These are phyloP conservation scores for Clarias pachynema DNA, from an alignment of 2,797 vertebrate genomes.

Conservation along the genomic window DNA sequence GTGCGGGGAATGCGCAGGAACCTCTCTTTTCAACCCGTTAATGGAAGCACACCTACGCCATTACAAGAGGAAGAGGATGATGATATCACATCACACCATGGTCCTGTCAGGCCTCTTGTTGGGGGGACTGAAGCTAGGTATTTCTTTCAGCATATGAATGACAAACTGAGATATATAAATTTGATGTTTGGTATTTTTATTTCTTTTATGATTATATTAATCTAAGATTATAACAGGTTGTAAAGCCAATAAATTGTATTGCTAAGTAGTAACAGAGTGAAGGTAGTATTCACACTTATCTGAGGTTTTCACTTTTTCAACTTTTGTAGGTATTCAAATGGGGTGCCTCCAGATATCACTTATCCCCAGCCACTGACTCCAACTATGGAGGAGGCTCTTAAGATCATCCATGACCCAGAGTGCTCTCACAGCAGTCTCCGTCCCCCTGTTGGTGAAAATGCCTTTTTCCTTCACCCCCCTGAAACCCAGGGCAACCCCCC, in stretches of 20 bases:
- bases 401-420: slow-evolving; percentile 93
- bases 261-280: neutral
- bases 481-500: slow-evolving; percentile 76
- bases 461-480: slow-evolving; percentile 90
- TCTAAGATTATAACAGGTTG: neutral
- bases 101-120: slow-evolving; percentile 47
- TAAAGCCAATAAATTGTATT: neutral
- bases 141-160: neutral
- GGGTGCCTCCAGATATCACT: slow-evolving; percentile 78
- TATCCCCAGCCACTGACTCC: slow-evolving; percentile 84
- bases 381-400: slow-evolving; percentile 93
- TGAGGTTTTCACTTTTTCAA: neutral
- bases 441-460: slow-evolving; percentile 76
- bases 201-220: neutral
- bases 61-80: slow-evolving; percentile 82
- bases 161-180: neutral
- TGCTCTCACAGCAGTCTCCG: slow-evolving; percentile 77
- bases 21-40: slow-evolving; percentile 82
- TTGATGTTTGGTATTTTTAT: neutral
- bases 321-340: slow-evolving; percentile 78
- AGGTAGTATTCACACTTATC: neutral
- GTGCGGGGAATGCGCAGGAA: slow-evolving; percentile 79
- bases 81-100: slow-evolving; percentile 63
- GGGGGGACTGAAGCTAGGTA: slow-evolving; percentile 53
- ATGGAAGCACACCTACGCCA: slow-evolving; percentile 78